phyloP scores from a whole-genome alignment of 2,888 invertebrate genomes.

The Drosophila vallismaia region DNA sequence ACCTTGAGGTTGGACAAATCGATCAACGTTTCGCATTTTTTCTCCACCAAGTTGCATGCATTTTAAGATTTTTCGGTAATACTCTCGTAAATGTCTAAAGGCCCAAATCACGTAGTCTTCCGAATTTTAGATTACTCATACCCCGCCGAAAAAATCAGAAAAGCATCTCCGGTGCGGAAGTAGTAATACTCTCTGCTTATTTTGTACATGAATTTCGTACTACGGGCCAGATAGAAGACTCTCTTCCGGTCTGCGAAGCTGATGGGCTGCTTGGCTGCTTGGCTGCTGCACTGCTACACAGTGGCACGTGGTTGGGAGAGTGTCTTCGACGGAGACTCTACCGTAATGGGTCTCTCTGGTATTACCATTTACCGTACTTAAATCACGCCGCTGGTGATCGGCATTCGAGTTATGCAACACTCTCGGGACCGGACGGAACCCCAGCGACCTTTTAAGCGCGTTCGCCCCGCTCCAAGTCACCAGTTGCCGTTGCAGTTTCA shows the following conservation, averaged over 20 bases:
- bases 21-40: neutral
- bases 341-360: neutral
- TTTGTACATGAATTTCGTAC: slow-evolving; percentile 17
- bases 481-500: slow-evolving; percentile 41
- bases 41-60: neutral
- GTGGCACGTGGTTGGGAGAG: slow-evolving; percentile 19
- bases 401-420: slow-evolving; percentile 70
- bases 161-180: slow-evolving; percentile 25
- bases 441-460: slow-evolving; percentile 56
- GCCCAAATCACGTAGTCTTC: slow-evolving; percentile 18
- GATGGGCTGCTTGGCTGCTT: too few relatives aligned
- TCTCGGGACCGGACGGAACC: slow-evolving; percentile 37
- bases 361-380: slow-evolving; percentile 57
- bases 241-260: slow-evolving; percentile 31
- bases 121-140: slow-evolving; percentile 27
- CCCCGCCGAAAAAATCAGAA: neutral
- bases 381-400: slow-evolving; percentile 60
- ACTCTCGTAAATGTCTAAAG: neutral
- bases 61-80: neutral
- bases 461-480: slow-evolving; percentile 33
- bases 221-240: slow-evolving; percentile 4
- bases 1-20: slow-evolving; percentile 13
- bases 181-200: slow-evolving; percentile 6
- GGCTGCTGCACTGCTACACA: too few relatives aligned
- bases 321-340: neutral